Evolutionary conservation across 1,140 invertebrate genomes (phyloP).

Genomic region (Bombus vancouverensis): DNA sequence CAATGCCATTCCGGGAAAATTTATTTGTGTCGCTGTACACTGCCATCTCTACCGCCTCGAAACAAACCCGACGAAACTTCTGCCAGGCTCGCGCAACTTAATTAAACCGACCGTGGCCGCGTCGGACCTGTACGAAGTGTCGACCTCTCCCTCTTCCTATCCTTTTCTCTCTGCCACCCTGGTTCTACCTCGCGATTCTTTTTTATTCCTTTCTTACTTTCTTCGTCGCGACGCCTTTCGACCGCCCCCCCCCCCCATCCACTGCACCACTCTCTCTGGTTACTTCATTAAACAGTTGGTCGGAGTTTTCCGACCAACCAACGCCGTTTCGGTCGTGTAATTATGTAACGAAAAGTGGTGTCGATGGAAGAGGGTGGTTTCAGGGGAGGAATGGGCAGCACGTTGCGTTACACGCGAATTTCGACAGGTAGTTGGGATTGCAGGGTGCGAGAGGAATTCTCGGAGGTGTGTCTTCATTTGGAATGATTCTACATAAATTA

Average conservation of each 20-base stretch:
- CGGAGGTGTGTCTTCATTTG: no score
- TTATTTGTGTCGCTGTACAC: conserved; percentile 75
- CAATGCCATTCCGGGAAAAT: conserved; percentile 77
- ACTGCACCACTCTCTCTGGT: not conserved
- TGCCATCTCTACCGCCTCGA: conserved; percentile 55
- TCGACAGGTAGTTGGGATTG: not conserved
- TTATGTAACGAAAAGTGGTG: not conserved
- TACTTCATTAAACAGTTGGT: conserved; percentile 5
- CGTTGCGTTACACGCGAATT: not conserved
- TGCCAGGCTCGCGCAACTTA: conserved; percentile 73
- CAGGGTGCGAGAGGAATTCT: not conserved
- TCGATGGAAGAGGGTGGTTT: no score
- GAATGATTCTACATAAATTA: no score
- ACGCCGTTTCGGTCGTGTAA: not conserved
- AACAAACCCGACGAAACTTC: conserved; percentile 73
- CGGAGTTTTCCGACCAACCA: not conserved
- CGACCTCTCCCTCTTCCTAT: conserved; percentile 49
- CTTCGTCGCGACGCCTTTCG: not conserved
- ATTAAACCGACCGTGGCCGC: conserved; percentile 70
- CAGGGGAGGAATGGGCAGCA: not conserved
- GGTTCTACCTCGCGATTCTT: not conserved
- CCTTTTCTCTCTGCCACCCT: not conserved
- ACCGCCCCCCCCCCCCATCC: no score
- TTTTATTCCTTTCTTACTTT: not conserved
- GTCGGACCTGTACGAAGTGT: conserved; percentile 69